phyloP scores from a whole-genome alignment of 2,797 vertebrate species.

The Sebastes wilsoni region DNA sequence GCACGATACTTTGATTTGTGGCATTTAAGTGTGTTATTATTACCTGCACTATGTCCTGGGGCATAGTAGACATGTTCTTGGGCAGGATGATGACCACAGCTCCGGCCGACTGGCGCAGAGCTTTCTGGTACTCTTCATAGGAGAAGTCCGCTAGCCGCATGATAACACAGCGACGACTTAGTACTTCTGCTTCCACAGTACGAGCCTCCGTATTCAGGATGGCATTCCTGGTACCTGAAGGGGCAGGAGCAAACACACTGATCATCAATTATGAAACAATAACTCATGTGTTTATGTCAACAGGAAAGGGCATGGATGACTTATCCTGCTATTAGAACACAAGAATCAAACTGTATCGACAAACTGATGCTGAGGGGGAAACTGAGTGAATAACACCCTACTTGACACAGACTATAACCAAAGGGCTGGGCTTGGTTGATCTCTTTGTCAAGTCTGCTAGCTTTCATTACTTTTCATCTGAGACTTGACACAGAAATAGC shows the following conservation, averaged over 20 bases:
- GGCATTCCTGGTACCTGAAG: constrained; percentile 92
- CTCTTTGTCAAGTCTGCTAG: neutral
- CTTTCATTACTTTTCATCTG: neutral
- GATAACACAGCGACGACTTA: constrained; percentile 97
- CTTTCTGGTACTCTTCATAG: constrained; percentile 95
- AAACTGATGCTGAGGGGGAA: neutral
- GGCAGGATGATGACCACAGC: constrained; percentile 97
- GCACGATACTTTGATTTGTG: neutral
- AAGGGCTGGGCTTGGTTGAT: neutral
- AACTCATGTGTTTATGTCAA: neutral
- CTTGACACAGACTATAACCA: neutral
- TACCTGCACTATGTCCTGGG: constrained; percentile 95
- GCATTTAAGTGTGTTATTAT: constrained; percentile 48
- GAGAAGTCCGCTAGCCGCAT: constrained; percentile 97
- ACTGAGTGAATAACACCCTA: neutral
- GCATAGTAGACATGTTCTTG: constrained; percentile 91
- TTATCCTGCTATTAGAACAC: neutral
- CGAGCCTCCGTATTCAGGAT: constrained; percentile 97
- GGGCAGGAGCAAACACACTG: neutral
- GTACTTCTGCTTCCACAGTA: constrained; percentile 92
- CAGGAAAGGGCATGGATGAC: neutral
- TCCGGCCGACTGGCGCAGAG: constrained; percentile 94
- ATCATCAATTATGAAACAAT: neutral
- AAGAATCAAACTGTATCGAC: neutral
- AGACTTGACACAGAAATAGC: neutral